Percentiles rank a stretch among this genome's conserved stretches.
phyloP scores from a whole-genome alignment of 2,797 vertebrate species.

The Alectoris magna region DNA sequence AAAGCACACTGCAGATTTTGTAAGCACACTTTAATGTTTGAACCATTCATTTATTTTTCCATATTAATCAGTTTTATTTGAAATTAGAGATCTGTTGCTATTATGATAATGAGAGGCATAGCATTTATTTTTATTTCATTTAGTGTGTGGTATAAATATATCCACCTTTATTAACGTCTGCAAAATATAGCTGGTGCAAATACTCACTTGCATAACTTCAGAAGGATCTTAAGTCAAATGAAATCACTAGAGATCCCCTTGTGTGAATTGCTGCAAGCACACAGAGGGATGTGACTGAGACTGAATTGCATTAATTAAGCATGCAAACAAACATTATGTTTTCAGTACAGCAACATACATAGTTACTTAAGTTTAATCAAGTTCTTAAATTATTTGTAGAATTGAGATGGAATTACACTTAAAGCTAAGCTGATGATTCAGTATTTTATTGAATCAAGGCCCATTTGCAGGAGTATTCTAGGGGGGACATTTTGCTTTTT shows the following conservation, averaged over 20 bases:
- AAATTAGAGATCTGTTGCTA: background rate
- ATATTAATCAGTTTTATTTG: background rate
- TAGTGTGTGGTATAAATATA: background rate
- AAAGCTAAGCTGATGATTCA: background rate
- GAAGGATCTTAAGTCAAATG: background rate
- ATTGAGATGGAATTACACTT: background rate
- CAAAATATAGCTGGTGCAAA: background rate
- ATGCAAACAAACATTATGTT: background rate
- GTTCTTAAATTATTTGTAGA: background rate
- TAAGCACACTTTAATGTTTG: background rate
- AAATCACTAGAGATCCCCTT: background rate
- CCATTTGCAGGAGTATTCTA: background rate
- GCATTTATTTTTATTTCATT: background rate
- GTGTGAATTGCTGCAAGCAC: background rate
- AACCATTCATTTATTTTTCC: background rate
- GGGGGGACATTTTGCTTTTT: background rate
- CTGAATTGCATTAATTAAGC: background rate
- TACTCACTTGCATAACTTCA: background rate
- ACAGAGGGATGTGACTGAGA: background rate
- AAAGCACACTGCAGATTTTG: background rate
- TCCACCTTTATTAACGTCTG: background rate
- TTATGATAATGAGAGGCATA: background rate
- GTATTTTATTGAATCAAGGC: constrained; percentile 2
- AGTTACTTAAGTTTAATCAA: background rate
- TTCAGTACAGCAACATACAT: background rate